Percentiles rank a stretch among this genome's conserved stretches.
phyloP scores from a whole-genome alignment of 2,888 invertebrate species.

The Marronus borbonicus region DNA sequence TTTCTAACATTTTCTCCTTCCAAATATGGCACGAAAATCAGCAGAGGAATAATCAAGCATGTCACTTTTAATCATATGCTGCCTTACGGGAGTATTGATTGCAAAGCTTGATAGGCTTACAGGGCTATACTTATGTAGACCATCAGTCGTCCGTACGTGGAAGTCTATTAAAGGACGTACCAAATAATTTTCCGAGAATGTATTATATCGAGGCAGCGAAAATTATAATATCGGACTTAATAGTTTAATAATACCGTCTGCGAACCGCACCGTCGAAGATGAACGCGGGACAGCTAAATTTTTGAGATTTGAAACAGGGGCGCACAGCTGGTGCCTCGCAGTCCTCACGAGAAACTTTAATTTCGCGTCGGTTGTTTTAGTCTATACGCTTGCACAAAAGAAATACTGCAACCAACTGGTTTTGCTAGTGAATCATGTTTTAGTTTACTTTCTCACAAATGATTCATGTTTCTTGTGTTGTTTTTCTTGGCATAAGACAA shows the following conservation, averaged over 20 bases:
- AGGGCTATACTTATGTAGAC: slow-evolving; percentile 19
- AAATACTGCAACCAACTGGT: not conserved
- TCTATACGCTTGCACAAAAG: not conserved
- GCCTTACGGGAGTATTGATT: slow-evolving; percentile 4
- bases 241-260: slow-evolving; percentile 41
- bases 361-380: not conserved
- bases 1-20: slow-evolving; percentile 13
- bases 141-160: slow-evolving; percentile 16
- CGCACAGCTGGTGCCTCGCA: not conserved
- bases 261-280: slow-evolving; percentile 1
- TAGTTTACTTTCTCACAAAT: slow-evolving; percentile 14
- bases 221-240: slow-evolving; percentile 37
- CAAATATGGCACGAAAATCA: not conserved
- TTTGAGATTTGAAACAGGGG: not conserved
- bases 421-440: slow-evolving; percentile 3
- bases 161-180: slow-evolving; percentile 15
- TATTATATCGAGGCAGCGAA: slow-evolving; percentile 17
- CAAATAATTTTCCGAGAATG: slow-evolving; percentile 26
- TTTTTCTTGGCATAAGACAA: not conserved
- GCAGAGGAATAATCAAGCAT: not conserved
- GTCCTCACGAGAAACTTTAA: not conserved
- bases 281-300: not conserved
- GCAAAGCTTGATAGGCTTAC: slow-evolving; percentile 17
- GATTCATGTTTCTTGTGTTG: slow-evolving; percentile 9
- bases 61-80: slow-evolving; percentile 10